Conservation (phyloP, 2,797 vertebrate species). For the Leptoclinus maculatus region DNA sequence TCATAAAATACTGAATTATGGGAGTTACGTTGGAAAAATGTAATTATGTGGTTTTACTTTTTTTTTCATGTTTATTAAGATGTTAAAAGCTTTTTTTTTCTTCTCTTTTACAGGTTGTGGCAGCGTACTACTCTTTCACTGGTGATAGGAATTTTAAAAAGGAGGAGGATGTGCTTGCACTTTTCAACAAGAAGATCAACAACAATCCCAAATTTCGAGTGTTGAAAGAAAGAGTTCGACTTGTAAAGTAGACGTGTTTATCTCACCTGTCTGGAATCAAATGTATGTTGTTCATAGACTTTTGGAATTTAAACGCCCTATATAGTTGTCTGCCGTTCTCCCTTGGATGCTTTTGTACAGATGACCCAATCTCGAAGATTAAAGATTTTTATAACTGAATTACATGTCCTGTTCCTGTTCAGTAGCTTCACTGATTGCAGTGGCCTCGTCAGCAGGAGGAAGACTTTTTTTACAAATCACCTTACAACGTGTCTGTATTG, state of each 20-base stretch:
- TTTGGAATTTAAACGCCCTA: slow-evolving; percentile 33
- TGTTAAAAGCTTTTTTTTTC: neutral
- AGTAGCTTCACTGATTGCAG: neutral
- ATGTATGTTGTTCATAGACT: slow-evolving; percentile 31
- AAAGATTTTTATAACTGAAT: slow-evolving; percentile 61
- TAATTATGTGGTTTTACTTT: neutral
- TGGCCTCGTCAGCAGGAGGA: neutral
- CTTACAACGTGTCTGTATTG: slow-evolving; percentile 23
- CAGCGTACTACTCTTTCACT: slow-evolving; percentile 88
- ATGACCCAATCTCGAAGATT: slow-evolving; percentile 56
- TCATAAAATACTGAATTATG: neutral
- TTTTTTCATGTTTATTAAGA: neutral
- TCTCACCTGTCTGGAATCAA: slow-evolving; percentile 1
- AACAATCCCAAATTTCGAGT: slow-evolving; percentile 92
- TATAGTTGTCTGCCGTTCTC: slow-evolving; percentile 18
- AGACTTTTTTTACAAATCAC: slow-evolving; percentile 17
- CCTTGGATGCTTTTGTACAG: slow-evolving; percentile 47
- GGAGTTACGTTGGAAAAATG: neutral
- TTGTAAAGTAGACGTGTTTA: slow-evolving; percentile 82
- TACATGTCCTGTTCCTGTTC: slow-evolving; percentile 4
- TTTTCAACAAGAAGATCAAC: slow-evolving; percentile 93
- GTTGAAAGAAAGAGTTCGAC: slow-evolving; percentile 91
- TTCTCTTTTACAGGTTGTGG: slow-evolving; percentile 86
- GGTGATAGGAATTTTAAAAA: slow-evolving; percentile 84
- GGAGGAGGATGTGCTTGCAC: slow-evolving; percentile 87